A percentile compares a stretch with the other conserved stretches of the same genome.
These are phyloP conservation scores for Pollicipes pollicipes DNA, from an alignment of 1,140 invertebrate species.

Conservation along the genomic window DNA sequence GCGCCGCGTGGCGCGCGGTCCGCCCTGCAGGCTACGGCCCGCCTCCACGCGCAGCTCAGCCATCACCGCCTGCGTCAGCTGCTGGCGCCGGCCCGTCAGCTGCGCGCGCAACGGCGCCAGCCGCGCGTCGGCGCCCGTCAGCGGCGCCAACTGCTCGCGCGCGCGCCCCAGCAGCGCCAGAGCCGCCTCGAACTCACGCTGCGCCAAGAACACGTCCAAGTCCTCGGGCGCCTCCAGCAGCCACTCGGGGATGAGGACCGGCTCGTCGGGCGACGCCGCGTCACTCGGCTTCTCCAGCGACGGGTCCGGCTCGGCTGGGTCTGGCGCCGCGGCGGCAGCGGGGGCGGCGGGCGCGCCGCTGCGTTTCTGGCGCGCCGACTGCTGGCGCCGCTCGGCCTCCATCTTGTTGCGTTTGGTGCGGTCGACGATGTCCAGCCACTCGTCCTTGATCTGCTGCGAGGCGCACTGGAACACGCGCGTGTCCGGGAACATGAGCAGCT, in stretches of 20 bases:
- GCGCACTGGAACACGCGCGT: constrained; percentile 82
- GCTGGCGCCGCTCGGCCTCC: constrained; percentile 11
- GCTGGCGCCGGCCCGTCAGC: constrained; percentile 15
- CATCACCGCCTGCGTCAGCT: constrained; percentile 55
- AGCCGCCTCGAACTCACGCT: constrained; percentile 89
- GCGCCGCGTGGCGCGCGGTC: constrained; percentile 62
- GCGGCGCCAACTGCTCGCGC: not conserved
- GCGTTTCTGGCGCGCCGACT: constrained; percentile 17
- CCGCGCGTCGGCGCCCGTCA: not conserved
- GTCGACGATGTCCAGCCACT: constrained; percentile 18
- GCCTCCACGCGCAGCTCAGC: constrained; percentile 71
- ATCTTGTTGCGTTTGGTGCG: not conserved
- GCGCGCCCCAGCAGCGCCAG: constrained; percentile 39
- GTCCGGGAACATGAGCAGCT: constrained; percentile 82
- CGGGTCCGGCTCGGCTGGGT: constrained; percentile 6
- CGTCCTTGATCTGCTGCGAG: constrained; percentile 36
- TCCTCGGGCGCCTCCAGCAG: constrained; percentile 80
- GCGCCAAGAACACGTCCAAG: constrained; percentile 89
- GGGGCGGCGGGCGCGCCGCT: constrained; percentile 11
- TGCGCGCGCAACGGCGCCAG: not conserved
- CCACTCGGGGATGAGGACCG: constrained; percentile 44
- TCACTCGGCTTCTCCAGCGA: constrained; percentile 16
- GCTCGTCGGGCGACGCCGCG: constrained; percentile 14
- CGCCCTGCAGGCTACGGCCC: constrained; percentile 81
- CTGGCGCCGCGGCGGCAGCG: not conserved